These are phyloP conservation scores for Psittacula cyanocephala DNA, from an alignment of 2,113 vertebrate species.

Conservation along the genomic window DNA sequence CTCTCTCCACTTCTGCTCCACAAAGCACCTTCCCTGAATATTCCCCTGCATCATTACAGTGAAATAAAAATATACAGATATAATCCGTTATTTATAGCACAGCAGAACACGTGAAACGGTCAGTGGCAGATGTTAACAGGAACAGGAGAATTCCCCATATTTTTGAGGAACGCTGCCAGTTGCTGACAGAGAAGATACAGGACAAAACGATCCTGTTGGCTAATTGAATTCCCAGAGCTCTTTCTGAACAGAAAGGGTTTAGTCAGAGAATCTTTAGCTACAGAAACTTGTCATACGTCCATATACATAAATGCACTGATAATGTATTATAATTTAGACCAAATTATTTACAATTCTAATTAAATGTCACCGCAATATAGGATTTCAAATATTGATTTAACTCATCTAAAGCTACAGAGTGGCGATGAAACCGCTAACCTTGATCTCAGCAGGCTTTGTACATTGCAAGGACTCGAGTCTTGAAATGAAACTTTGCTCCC, in stretches of 20 bases:
- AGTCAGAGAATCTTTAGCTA: not conserved
- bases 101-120: not conserved
- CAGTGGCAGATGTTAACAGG: conserved; percentile 1
- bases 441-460: not conserved
- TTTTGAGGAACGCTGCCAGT: not conserved
- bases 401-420: not conserved
- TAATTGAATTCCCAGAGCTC: conserved; percentile 26
- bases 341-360: conserved; percentile 27
- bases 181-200: conserved; percentile 29
- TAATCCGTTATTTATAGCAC: not conserved
- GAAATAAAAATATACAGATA: not conserved
- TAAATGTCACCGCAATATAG: not conserved
- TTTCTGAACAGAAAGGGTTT: not conserved
- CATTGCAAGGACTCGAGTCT: not conserved
- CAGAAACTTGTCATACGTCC: not conserved
- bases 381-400: not conserved
- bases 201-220: not conserved
- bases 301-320: not conserved
- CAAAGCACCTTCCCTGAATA: not conserved
- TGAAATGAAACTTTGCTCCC: not conserved
- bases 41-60: not conserved
- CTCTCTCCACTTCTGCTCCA: not conserved
- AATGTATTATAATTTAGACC: not conserved
- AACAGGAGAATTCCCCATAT: not conserved
- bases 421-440: not conserved